Conservation (phyloP, 2,113 vertebrate species). For the Turnix velox region DNA sequence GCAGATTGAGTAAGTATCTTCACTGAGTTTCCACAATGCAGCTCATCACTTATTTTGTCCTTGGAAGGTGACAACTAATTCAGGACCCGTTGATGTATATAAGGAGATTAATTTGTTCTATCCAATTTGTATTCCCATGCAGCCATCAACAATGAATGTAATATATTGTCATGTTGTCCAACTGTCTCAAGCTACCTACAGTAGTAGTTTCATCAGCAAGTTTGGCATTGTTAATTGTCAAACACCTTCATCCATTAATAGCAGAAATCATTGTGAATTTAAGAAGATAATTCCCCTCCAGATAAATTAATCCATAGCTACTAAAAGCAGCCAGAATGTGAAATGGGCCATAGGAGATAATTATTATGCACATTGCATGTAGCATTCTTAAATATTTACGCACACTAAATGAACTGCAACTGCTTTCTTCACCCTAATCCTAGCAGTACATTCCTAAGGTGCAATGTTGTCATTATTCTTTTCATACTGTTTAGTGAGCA, state of each 20-base stretch:
- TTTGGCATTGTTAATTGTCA: no score
- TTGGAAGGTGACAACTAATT: slow-evolving; percentile 59
- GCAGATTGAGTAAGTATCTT: slow-evolving; percentile 46
- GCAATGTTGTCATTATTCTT: background rate
- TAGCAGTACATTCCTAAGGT: background rate
- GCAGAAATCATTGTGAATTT: background rate
- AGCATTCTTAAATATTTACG: background rate
- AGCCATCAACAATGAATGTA: slow-evolving; percentile 56
- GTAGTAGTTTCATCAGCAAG: slow-evolving; percentile 38
- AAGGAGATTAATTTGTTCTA: slow-evolving; percentile 67
- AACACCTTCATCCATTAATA: background rate
- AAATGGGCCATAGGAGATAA: background rate
- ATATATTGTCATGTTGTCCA: slow-evolving; percentile 63
- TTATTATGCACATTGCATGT: background rate
- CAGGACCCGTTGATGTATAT: slow-evolving; percentile 54
- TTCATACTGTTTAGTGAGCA: background rate
- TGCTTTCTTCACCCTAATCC: background rate
- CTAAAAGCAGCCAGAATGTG: background rate
- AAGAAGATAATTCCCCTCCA: background rate
- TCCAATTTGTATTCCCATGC: slow-evolving; percentile 55
- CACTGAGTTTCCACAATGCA: slow-evolving; percentile 42
- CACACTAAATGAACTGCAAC: background rate
- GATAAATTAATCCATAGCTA: background rate
- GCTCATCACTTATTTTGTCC: background rate
- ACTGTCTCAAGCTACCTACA: slow-evolving; percentile 43